Evolutionary conservation across 2,113 vertebrate species (phyloP), one percentile per base, ranked within the genome.

Genomic region (Engraulis encrasicolus): DNA sequence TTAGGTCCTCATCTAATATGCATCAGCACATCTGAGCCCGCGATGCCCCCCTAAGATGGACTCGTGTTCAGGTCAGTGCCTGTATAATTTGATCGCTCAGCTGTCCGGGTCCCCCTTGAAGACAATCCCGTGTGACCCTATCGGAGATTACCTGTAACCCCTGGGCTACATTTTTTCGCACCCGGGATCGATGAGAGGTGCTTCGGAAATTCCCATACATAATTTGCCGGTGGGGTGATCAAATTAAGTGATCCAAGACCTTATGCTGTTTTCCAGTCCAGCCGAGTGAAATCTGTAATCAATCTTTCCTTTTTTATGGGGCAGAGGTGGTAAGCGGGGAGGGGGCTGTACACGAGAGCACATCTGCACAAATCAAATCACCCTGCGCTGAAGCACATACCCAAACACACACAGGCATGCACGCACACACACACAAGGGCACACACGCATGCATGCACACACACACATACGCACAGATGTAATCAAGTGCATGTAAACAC

Each of bases 181-280:
- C 58, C 58, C 38, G 50, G 50, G 78, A 91, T 92, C 91, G 89
- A 89, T 90, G 78, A 5, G 2, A 79, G 85, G 81, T 37, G 15
- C 81, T 83, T 89, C 80, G 15, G 58, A 34, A n/a, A 50, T 83
- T 83, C 82, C 77, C 61, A 79, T 88, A 89, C 82, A 87, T 87
- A 89, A 91, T 91, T 90, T 86, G 86, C 85, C 36, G 58, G 19
- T 38, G 85, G 84, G 84, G 78, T 87, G 87, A 91, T 89, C 85
- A 87, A 81, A 87, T 83, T 80, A 89, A 88, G 85, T 79, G 84
- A 91, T 88, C 85, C 83, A 50, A 89, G 86, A 87, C 84, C 61
- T 88, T 14, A 87, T 88, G 58, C 48, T 6, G 19, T 85, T 87
- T 86, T 84, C 38, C 86, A 11, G 7, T 88, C 66, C 6, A 15